Evolutionary conservation across 2,888 invertebrate species (phyloP).

Genomic region (Aricia artaxerxes): DNA sequence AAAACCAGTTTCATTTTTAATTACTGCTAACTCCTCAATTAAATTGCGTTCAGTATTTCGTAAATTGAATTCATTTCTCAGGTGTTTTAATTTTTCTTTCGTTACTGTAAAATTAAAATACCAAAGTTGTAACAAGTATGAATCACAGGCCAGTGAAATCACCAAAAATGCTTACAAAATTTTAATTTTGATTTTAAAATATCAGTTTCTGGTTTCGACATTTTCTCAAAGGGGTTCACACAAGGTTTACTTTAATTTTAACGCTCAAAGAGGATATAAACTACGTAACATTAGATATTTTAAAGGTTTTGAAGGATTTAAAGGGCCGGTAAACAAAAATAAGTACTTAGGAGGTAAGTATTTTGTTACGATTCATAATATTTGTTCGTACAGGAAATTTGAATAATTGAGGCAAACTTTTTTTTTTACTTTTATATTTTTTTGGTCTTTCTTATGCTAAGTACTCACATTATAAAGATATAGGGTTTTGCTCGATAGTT

Average conservation of each 20-base stretch:
- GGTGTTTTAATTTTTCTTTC: constrained; percentile 52
- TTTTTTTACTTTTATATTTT: background rate
- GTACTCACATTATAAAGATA: no score
- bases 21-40: constrained; percentile 51
- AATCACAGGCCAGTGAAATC: background rate
- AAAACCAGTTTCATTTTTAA: constrained; percentile 53
- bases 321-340: no score
- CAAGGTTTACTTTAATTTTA: no score
- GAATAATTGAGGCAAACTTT: background rate
- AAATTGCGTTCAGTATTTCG: constrained; percentile 53
- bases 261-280: no score
- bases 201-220: constrained; percentile 10
- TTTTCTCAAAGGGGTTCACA: background rate
- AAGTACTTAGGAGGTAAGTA: no score
- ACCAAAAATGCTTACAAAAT: constrained; percentile 38
- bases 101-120: constrained; percentile 45
- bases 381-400: background rate
- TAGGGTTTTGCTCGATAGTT: no score
- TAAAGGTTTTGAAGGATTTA: no score
- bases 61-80: constrained; percentile 49
- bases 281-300: no score
- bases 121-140: background rate
- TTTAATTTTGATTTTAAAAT: constrained; percentile 42
- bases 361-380: no score
- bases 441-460: no score